Percentiles rank a stretch among this genome's conserved stretches.
Conservation (phyloP, 1,140 invertebrate species). For the Panagrolaimus sp. region DNA sequence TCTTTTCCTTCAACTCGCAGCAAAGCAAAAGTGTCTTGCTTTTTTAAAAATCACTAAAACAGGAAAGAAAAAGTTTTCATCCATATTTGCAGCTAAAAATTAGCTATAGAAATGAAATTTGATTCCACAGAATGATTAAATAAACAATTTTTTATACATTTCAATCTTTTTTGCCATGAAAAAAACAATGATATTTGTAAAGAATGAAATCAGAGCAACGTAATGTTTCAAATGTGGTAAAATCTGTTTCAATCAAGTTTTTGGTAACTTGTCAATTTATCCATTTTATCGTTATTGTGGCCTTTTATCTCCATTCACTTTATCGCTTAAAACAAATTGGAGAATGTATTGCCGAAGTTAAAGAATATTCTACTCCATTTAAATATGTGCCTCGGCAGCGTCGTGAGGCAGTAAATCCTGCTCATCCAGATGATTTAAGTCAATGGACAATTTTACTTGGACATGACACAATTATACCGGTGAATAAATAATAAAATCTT, state of each 20-base stretch:
- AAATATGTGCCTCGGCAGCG: not conserved
- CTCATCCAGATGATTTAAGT: constrained; percentile 36
- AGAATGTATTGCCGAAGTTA: not conserved
- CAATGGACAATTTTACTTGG: constrained; percentile 56
- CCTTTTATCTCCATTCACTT: constrained; percentile 4
- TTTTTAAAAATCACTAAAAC: too few relatives aligned
- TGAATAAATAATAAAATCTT: constrained; percentile 31
- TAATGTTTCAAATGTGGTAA: too few relatives aligned
- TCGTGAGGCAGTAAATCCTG: not conserved
- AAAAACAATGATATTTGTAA: too few relatives aligned
- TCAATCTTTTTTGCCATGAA: too few relatives aligned
- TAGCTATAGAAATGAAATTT: too few relatives aligned
- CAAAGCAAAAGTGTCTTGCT: too few relatives aligned
- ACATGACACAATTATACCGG: constrained; percentile 58
- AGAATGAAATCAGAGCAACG: too few relatives aligned
- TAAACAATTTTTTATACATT: too few relatives aligned
- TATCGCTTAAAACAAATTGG: constrained; percentile 2
- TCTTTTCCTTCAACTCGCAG: too few relatives aligned
- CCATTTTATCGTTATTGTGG: not conserved
- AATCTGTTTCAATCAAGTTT: not conserved
- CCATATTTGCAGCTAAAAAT: too few relatives aligned
- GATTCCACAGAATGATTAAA: too few relatives aligned
- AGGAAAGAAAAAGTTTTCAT: too few relatives aligned
- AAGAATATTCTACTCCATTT: not conserved
- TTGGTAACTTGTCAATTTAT: not conserved